Evolutionary conservation across 1,140 invertebrate species (phyloP).

Genomic region (Glomeris maerens): DNA sequence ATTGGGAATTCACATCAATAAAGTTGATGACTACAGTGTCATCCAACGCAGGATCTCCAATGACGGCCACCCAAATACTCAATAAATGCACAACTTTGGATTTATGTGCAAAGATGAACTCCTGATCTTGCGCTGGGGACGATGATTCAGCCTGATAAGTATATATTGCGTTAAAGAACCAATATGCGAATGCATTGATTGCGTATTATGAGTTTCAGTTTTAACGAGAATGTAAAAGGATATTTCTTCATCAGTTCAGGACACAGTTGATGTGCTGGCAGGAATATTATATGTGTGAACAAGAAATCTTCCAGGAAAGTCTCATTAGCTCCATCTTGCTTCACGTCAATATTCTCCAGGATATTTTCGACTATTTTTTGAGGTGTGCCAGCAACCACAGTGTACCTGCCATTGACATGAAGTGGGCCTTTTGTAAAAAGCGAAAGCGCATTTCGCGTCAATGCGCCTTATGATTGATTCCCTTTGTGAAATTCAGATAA

Average conservation of each 20-base stretch:
- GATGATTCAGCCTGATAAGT: constrained; percentile 43
- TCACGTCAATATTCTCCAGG: constrained; percentile 58
- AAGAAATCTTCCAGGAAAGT: constrained; percentile 72
- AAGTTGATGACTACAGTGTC: too few relatives aligned
- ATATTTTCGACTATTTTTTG: constrained; percentile 78
- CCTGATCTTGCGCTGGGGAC: constrained; percentile 43
- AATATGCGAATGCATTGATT: background rate
- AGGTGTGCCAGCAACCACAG: constrained; percentile 73
- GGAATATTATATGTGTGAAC: constrained; percentile 73
- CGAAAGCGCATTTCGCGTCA: too few relatives aligned
- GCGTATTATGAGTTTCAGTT: background rate
- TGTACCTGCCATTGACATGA: constrained; percentile 46
- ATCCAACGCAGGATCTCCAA: constrained; percentile 59
- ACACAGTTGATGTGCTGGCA: constrained; percentile 60
- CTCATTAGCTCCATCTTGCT: constrained; percentile 35
- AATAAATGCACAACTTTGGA: constrained; percentile 63
- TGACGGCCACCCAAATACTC: constrained; percentile 55
- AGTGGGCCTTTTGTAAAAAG: too few relatives aligned
- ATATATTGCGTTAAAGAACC: too few relatives aligned
- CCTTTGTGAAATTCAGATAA: background rate
- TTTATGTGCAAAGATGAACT: constrained; percentile 57
- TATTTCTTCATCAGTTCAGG: constrained; percentile 60
- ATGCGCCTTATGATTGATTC: too few relatives aligned
- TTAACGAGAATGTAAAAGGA: constrained; percentile 35
- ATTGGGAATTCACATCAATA: too few relatives aligned